Percentiles rank a stretch among this genome's conserved stretches.
Evolutionary conservation across 2,888 invertebrate species (phyloP).

Genomic region (Patella caerulea): DNA sequence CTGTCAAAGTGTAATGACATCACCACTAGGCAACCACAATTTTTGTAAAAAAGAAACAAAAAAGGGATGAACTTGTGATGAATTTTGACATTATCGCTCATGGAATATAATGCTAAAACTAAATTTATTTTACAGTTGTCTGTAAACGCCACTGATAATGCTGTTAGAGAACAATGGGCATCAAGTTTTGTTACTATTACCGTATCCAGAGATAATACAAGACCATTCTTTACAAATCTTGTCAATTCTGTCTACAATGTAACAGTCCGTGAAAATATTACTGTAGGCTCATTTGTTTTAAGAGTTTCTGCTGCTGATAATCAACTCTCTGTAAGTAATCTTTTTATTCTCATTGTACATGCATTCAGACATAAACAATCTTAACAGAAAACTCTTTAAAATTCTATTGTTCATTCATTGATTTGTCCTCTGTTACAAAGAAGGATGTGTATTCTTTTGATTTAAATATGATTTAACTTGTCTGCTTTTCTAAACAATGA

Average conservation of each 20-base stretch:
- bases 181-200: background rate
- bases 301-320: background rate
- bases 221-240: background rate
- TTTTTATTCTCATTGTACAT: background rate
- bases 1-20: too few relatives aligned
- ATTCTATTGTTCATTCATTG: too few relatives aligned
- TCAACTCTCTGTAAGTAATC: conserved; percentile 6
- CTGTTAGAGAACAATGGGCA: background rate
- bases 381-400: too few relatives aligned
- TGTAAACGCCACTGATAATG: conserved; percentile 1
- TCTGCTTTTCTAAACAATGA: too few relatives aligned
- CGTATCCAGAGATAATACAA: background rate
- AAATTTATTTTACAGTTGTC: background rate
- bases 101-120: background rate
- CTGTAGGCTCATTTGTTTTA: background rate
- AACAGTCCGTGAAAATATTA: conserved; percentile 7
- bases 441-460: too few relatives aligned
- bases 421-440: too few relatives aligned
- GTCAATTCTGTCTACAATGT: background rate
- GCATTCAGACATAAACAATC: background rate
- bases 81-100: too few relatives aligned
- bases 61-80: too few relatives aligned
- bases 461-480: too few relatives aligned
- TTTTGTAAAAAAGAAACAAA: too few relatives aligned
- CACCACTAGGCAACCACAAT: too few relatives aligned